phyloP scores from a whole-genome alignment of 64 coral and sea anemone genomes.

The Dendrophyllia cribrosa region DNA sequence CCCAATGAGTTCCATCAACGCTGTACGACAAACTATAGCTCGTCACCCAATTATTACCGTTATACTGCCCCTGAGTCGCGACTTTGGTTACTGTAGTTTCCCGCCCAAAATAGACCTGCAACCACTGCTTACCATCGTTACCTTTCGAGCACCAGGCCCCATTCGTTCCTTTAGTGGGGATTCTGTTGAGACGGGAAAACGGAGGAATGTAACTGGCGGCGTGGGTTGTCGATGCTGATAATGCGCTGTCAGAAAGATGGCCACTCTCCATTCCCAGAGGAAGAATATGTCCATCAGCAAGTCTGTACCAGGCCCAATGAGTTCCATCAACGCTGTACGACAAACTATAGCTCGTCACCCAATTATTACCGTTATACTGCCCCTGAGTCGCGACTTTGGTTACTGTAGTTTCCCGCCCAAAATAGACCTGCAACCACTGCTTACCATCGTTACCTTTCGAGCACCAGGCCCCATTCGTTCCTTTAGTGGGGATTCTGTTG shows the following conservation, averaged over 20 bases:
- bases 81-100: constrained; percentile 22
- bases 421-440: constrained; percentile 28
- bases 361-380: background rate
- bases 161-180: background rate
- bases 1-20: constrained; percentile 28
- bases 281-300: constrained; percentile 19
- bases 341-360: constrained; percentile 51
- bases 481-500: background rate
- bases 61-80: constrained; percentile 52
- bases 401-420: background rate
- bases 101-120: constrained; percentile 15
- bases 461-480: constrained; percentile 6
- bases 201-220: background rate
- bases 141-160: constrained; percentile 10
- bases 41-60: background rate
- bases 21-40: constrained; percentile 56
- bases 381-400: constrained; percentile 62
- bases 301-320: constrained; percentile 35
- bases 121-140: constrained; percentile 24
- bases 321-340: constrained; percentile 49
- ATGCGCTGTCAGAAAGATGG: background rate
- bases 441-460: background rate
- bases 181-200: constrained; percentile 20
- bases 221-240: constrained; percentile 3
- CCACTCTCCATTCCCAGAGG: constrained; percentile 39